phyloP scores from a whole-genome alignment of 2,113 vertebrate genomes.

The Mus spicilegus region DNA sequence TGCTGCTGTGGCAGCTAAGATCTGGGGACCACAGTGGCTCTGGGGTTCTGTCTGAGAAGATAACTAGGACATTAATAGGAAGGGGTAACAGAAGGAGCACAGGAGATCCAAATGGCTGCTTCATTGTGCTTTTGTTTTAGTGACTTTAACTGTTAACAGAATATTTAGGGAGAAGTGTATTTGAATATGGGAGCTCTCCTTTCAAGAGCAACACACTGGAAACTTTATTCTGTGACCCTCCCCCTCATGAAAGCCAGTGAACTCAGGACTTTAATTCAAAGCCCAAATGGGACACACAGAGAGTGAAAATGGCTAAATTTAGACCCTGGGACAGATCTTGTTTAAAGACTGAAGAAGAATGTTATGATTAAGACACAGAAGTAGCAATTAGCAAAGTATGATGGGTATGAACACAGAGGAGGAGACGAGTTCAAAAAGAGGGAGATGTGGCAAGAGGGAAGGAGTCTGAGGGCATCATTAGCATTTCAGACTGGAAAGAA shows the following conservation, averaged over 20 bases:
- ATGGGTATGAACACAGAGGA: background rate
- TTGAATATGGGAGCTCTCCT: background rate
- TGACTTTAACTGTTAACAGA: background rate
- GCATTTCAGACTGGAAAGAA: conserved; percentile 1
- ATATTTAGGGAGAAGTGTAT: background rate
- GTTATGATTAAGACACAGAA: background rate
- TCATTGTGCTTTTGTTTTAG: background rate
- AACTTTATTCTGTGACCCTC: background rate
- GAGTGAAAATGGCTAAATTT: background rate
- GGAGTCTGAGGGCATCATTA: background rate
- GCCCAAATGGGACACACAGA: background rate
- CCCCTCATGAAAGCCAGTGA: background rate
- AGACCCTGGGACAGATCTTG: background rate
- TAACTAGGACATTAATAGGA: background rate
- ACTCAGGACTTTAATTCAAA: background rate
- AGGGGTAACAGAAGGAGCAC: background rate
- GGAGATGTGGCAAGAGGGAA: accelerated
- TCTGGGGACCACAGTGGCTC: background rate
- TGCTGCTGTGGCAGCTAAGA: background rate
- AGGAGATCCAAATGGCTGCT: background rate
- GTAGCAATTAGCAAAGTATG: conserved; percentile 10
- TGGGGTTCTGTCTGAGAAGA: background rate
- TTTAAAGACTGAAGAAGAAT: background rate
- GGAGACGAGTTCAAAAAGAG: background rate
- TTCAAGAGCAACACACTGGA: background rate